Evolutionary conservation across 2,113 vertebrate genomes (phyloP).

Genomic region (Chroicocephalus ridibundus): DNA sequence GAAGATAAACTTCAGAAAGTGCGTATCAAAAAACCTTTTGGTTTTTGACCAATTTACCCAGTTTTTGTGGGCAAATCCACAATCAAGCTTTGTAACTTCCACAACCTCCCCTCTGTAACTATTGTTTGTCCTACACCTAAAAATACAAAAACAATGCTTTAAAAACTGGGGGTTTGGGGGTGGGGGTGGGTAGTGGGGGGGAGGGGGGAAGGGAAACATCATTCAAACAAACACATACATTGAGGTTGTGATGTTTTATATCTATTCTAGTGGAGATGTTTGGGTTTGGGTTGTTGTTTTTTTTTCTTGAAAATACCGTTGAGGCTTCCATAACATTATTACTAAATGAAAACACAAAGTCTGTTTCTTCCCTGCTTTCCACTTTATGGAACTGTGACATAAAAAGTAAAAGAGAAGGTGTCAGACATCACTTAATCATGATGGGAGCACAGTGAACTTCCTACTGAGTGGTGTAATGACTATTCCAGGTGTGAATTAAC

Average conservation of each 20-base stretch:
- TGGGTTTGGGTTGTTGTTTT: background rate
- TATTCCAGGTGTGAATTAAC: background rate
- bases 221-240: background rate
- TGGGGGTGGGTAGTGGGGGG: too few species aligned
- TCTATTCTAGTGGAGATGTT: background rate
- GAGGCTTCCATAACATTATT: background rate
- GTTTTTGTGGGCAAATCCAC: background rate
- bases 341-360: background rate
- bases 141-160: background rate
- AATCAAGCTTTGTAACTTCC: background rate
- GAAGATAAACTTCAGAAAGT: background rate
- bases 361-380: background rate
- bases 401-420: background rate
- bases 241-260: background rate
- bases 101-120: background rate
- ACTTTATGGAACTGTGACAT: background rate
- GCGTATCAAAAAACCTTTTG: background rate
- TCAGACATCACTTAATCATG: background rate
- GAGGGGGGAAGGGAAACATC: accelerated
- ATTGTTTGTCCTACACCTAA: background rate
- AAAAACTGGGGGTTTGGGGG: background rate
- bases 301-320: background rate
- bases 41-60: background rate
- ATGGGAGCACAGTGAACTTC: background rate
- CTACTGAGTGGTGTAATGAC: background rate